Percentiles rank a stretch among this genome's conserved stretches.
Evolutionary conservation across 2,888 invertebrate species (phyloP).

Genomic region (Epicampocera succincta): DNA sequence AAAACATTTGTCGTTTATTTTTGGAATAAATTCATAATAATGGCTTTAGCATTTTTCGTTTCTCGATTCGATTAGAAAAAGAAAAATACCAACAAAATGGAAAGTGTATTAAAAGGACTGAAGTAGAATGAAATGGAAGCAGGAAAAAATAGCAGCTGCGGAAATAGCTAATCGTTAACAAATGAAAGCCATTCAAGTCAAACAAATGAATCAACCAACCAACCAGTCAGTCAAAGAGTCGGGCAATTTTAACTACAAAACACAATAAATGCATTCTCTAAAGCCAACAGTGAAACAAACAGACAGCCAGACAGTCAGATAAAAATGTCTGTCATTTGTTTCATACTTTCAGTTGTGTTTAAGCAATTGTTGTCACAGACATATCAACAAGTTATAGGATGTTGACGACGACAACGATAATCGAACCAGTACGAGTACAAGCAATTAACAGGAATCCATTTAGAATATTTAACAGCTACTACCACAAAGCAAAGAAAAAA

Average conservation of each 20-base stretch:
- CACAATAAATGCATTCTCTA: conserved; percentile 14
- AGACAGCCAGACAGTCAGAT: background rate
- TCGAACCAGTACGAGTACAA: conserved; percentile 63
- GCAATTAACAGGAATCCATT: conserved; percentile 67
- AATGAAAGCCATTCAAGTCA: conserved; percentile 65
- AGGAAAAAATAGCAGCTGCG: conserved; percentile 59
- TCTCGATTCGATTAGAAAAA: background rate
- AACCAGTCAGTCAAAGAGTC: conserved; percentile 28
- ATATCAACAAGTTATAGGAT: conserved; percentile 67
- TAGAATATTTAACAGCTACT: conserved; percentile 37
- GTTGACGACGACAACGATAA: conserved; percentile 35
- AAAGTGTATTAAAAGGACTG: conserved; percentile 25
- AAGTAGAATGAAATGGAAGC: conserved; percentile 4
- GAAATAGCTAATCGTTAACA: conserved; percentile 71
- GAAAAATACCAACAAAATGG: conserved; percentile 12
- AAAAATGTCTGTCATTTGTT: conserved; percentile 7
- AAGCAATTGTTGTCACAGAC: conserved; percentile 69
- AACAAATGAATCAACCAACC: conserved; percentile 44
- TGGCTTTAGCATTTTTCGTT: conserved; percentile 41
- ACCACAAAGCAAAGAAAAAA: background rate
- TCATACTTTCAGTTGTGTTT: conserved; percentile 37
- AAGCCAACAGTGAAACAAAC: conserved; percentile 8
- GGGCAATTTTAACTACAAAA: background rate
- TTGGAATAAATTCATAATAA: conserved; percentile 41
- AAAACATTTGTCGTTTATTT: conserved; percentile 42